Evolutionary conservation across 2,797 vertebrate species (phyloP), one percentile per base, ranked within the genome.

Genomic region (Syncerus caffer): DNA sequence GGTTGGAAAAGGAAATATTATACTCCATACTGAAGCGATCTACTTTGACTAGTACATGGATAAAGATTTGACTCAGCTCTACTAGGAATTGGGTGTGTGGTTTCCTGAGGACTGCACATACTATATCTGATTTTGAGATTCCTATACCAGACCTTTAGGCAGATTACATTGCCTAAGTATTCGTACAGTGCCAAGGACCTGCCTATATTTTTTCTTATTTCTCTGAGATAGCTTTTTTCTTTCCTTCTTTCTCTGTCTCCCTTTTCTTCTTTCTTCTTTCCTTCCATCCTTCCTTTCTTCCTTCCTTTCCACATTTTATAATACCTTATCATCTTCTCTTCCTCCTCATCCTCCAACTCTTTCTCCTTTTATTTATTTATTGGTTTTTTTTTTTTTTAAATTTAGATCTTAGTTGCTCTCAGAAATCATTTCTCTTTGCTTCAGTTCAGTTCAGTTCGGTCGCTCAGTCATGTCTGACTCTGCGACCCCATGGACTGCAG

Each of bases 1-100:
- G 89, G 89, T 93, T 80, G 17, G 93, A 84, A 82, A 89, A 92
- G 78, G 90, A 97, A 97, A 96, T 62, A 10, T 51, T 92, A 27
- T 13, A 60, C 31, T 78, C 51, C 25, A 60, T 55, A 58, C 27
- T 25, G 27, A 85, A 83, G 78, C 23, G 21, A 29, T 53, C 60
- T 53, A 8, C 31, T 60, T 89, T 25, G 42, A 51, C 27, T 0
- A 88, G 51, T 84, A 57, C 19, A 93, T 83, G 51, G 64, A 80
- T 82, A 58, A 92, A 88, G n/a, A 8, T 12, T 74, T 55, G 45
- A 79, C 15, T 38, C 55, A 53, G 0, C 19, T 85, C 86, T 82
- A 3, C 45, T 34, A 45, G 74, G 86, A 93, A 84, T 3, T 50
- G 31, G 42, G 34, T 11, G 1, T 93, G 83, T 85, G 84, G 89